Evolutionary conservation across 2,113 vertebrate genomes (phyloP).

Genomic region (Megaptera novaeangliae): DNA sequence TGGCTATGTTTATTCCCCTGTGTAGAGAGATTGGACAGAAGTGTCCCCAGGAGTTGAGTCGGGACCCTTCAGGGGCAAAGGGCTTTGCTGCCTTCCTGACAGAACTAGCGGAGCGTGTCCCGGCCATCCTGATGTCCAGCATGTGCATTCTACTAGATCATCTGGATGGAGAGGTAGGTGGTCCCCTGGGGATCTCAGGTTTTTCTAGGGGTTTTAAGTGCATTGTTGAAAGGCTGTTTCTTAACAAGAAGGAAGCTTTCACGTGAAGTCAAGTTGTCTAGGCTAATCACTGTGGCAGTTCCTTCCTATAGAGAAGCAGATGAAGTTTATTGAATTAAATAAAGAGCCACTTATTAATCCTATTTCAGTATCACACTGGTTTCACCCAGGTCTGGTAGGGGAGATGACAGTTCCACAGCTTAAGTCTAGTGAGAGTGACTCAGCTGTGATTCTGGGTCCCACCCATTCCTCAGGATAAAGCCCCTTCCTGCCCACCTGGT

Average conservation of each 20-base stretch:
- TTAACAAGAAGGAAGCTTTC: not conserved
- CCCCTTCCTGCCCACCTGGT: not conserved
- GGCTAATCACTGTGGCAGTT: not conserved
- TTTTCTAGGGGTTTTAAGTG: not conserved
- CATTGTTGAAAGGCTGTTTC: not conserved
- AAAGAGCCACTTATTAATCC: not conserved
- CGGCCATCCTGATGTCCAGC: conserved; percentile 88
- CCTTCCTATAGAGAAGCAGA: not conserved
- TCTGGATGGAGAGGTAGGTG: conserved; percentile 93
- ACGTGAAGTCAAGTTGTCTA: not conserved
- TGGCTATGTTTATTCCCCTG: conserved; percentile 38
- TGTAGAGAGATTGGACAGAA: conserved; percentile 94
- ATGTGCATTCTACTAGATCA: conserved; percentile 91
- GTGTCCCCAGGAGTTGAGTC: conserved; percentile 88
- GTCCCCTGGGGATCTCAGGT: not conserved
- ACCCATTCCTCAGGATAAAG: not conserved
- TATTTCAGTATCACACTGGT: not conserved
- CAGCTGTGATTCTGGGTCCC: not conserved
- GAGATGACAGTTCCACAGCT: not conserved
- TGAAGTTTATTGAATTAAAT: not conserved
- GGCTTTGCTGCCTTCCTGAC: conserved; percentile 89
- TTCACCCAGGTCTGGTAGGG: not conserved
- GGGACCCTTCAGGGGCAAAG: conserved; percentile 87
- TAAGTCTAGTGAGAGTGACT: not conserved
- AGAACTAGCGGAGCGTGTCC: conserved; percentile 86